Evolutionary conservation across 2,888 invertebrate genomes (phyloP).

Genomic region (Clanis bilineata): DNA sequence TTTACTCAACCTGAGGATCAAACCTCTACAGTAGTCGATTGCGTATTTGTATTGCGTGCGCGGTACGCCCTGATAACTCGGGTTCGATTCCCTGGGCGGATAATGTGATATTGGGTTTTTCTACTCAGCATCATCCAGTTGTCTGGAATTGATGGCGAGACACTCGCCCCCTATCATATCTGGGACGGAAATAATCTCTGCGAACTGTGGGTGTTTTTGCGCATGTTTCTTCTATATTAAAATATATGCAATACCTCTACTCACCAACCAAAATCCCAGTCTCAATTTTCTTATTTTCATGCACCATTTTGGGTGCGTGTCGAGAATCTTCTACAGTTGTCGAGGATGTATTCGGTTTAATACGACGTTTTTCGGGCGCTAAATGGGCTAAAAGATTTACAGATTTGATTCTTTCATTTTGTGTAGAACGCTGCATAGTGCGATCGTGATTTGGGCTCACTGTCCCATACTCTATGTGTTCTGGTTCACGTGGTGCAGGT

Average conservation of each 20-base stretch:
- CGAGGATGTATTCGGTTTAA: conserved; percentile 46
- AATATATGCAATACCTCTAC: conserved; percentile 29
- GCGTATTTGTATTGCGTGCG: too few species aligned
- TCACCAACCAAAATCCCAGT: conserved; percentile 73
- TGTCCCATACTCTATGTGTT: conserved; percentile 62
- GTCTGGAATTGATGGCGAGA: too few species aligned
- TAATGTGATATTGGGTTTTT: too few species aligned
- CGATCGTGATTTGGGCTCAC: conserved; percentile 45
- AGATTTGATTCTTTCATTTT: conserved; percentile 81
- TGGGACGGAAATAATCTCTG: too few species aligned
- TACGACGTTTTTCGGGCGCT: conserved; percentile 62
- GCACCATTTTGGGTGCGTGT: conserved; percentile 61
- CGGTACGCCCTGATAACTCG: too few species aligned
- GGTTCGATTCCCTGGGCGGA: too few species aligned
- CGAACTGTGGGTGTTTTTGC: too few species aligned
- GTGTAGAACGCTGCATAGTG: conserved; percentile 67
- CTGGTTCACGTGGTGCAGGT: conserved; percentile 65
- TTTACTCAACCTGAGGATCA: too few species aligned
- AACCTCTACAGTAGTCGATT: too few species aligned
- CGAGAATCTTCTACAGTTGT: conserved; percentile 37
- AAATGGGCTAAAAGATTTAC: conserved; percentile 83
- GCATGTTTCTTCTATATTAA: too few species aligned
- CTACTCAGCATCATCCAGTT: too few species aligned
- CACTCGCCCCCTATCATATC: too few species aligned
- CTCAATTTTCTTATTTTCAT: conserved; percentile 74